Base-by-base conservation (phyloP, 2,888 invertebrate genomes). In the Lycia hirtaria region DNA sequence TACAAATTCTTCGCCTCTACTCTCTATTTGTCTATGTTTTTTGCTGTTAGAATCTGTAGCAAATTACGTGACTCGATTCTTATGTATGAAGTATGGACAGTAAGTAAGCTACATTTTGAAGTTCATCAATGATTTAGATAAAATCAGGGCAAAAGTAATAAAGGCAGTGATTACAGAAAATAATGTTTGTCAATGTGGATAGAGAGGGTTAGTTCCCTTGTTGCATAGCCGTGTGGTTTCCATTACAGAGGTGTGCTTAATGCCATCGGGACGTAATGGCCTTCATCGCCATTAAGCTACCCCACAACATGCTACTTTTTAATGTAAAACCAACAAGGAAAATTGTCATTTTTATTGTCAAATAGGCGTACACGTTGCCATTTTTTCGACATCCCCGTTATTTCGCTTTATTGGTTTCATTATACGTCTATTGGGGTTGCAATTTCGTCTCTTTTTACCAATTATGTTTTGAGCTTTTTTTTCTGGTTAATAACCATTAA, bases 211-310 rank as follows among this genome's bases (percentile, higher is more conserved):
- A 53, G 54, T 60, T 66, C 72, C 80, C 82, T 76, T 76, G 78
- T 78, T 81, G 80, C 83, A 85, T 79, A 81, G 72, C 75, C 78
- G 76, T 83, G 85, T 75, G 85, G 85, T 83, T 85, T 82, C 81
- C 84, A 88, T 87, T 83, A 86, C 62, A 26, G 78, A 85, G 83
- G 87, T 85, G 82, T 81, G 76, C 73, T 83, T 85, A 85, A 84
- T 78, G 75, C 78, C 82, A 84, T 81, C 76, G 78, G 81, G 72
- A 77, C 69, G 73, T 88, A 88, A 89, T 88, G 85, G 83, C 80
- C 82, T 81, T 78, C 73, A 69, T 75, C 72, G 71, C 88, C 85
- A 88, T 90, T 89, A 89, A 74, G 68, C 71, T 69, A 78, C 87
- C 87, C 86, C 80, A 81, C 73, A 81, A 73, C 77, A 78, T 72